These are phyloP conservation scores for Panopea generosa DNA, from an alignment of 2,888 invertebrate genomes.

Conservation along the genomic window DNA sequence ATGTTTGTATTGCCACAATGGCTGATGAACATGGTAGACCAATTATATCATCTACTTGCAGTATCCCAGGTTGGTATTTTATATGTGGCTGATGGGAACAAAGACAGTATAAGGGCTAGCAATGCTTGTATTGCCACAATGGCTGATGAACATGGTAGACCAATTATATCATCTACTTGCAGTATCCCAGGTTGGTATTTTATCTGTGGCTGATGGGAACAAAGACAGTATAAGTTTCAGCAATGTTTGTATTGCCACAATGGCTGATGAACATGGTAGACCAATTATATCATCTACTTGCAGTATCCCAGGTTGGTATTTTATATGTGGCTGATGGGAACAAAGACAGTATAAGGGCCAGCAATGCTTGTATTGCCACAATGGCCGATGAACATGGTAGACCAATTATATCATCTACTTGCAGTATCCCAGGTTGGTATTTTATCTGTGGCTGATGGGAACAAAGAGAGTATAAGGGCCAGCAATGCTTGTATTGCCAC, in stretches of 20 bases:
- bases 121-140: slow-evolving; percentile 34
- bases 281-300: slow-evolving; percentile 42
- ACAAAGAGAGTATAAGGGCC: too few species aligned
- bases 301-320: slow-evolving; percentile 58
- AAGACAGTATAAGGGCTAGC: slow-evolving; percentile 45
- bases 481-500: too few species aligned
- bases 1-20: slow-evolving; percentile 30
- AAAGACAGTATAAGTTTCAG: slow-evolving; percentile 47
- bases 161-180: slow-evolving; percentile 41
- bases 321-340: too few species aligned
- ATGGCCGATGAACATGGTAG: too few species aligned
- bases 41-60: slow-evolving; percentile 41
- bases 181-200: slow-evolving; percentile 58
- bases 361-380: too few species aligned
- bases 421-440: too few species aligned
- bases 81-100: slow-evolving; percentile 47
- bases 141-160: slow-evolving; percentile 38
- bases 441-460: too few species aligned
- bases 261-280: slow-evolving; percentile 39
- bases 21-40: slow-evolving; percentile 43
- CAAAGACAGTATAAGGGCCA: too few species aligned
- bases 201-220: slow-evolving; percentile 53
- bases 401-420: too few species aligned
- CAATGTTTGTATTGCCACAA: slow-evolving; percentile 31
- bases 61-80: slow-evolving; percentile 59